Conservation (phyloP, 2,797 vertebrate genomes). For the Cynodonichthys magdalenae region DNA sequence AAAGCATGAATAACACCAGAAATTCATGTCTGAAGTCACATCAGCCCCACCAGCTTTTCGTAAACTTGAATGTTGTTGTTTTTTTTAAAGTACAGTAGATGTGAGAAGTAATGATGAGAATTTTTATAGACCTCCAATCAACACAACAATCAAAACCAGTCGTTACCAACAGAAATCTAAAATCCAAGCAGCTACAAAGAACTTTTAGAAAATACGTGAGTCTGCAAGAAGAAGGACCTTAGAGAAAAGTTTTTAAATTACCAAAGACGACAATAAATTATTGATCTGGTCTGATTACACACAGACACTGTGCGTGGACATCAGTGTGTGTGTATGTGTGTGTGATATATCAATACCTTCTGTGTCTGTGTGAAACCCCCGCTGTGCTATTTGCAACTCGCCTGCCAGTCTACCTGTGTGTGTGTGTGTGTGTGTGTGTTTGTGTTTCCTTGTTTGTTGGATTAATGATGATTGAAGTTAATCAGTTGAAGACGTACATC, state of each 20-base stretch:
- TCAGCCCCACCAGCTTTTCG: too few relatives aligned
- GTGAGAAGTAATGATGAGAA: too few relatives aligned
- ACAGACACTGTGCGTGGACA: conserved; percentile 24
- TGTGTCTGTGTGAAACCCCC: conserved; percentile 72
- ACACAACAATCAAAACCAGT: conserved; percentile 17
- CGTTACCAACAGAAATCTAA: conserved; percentile 1
- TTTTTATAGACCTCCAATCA: conserved; percentile 21
- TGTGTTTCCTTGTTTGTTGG: conserved; percentile 8
- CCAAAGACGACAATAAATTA: conserved; percentile 67
- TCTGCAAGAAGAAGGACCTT: conserved; percentile 41
- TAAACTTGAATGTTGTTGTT: too few relatives aligned
- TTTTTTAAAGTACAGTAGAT: too few relatives aligned
- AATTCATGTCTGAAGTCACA: too few relatives aligned
- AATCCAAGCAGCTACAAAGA: conserved; percentile 39
- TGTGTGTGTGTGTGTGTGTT: conserved; percentile 27
- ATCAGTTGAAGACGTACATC: too few relatives aligned
- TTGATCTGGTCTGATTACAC: conserved; percentile 57
- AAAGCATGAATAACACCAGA: too few relatives aligned
- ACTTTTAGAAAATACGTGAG: conserved; percentile 2
- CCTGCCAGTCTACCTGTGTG: conserved; percentile 41
- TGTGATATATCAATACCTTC: conserved; percentile 75
- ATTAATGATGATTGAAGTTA: conserved; percentile 60
- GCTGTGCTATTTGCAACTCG: conserved; percentile 67
- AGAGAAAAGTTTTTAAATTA: conserved; percentile 61
- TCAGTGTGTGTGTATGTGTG: conserved; percentile 7